Evolutionary conservation across 2,113 vertebrate species (phyloP), one percentile per base, ranked within the genome.

Genomic region (Microcebus tavaratra): DNA sequence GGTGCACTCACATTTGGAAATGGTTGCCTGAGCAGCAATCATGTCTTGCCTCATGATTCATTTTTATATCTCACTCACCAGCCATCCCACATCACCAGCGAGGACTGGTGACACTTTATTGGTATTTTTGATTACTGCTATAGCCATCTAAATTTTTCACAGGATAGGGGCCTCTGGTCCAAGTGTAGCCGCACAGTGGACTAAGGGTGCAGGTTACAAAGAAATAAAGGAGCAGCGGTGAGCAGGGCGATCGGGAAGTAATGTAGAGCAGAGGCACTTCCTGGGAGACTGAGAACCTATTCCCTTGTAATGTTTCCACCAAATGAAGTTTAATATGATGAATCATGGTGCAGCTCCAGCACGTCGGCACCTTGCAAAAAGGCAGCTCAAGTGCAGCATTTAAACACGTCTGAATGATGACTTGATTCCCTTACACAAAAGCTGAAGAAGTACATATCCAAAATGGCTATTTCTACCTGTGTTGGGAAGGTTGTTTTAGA

Each of bases 121-220:
- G 98, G 98, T 98, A 98, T 99, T 99, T 99, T 98, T 99, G 98
- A 99, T 99, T 98, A 98, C 98, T 98, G 96, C 98, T 98, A 97
- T 96, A 98, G 98, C 98, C 82, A 97, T 98, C 98, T 99, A 98
- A 99, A 98, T 99, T 99, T 99, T 99, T 98, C 98, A 98, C 97
- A 98, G 98, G 98, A 98, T 95, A 94, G 98, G 98, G 97, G 95
- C 98, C 97, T 98, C 97, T 98, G 98, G 98, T 98, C 98, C 98
- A 97, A 98, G 97, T 98, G 98, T 95, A 97, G 98, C 98, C 90
- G 90, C 85, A 80, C 88, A 89, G 94, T 93, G 68, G 96, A 83
- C 83, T 84, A 95, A 98, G 94, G 97, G 98, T 95, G 88, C 95
- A 96, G 94, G 94, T 97, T 95, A 96, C 98, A 98, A 94, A 98